Conservation (phyloP, 2,888 invertebrate genomes). For the Achlya flavicornis region DNA sequence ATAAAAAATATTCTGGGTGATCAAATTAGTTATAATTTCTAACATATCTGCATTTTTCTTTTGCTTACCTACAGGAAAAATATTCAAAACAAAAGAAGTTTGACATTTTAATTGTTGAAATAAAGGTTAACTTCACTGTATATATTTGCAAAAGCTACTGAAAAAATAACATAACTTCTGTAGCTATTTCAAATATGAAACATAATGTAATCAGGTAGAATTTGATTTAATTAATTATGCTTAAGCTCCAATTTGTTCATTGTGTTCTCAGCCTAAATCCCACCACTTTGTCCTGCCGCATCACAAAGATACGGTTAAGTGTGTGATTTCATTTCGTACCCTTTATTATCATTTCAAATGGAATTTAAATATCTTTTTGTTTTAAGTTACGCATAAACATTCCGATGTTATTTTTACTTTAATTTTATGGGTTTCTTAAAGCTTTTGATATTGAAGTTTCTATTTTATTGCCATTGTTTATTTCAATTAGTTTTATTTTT, state of each 20-base stretch:
- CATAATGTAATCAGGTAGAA: too few relatives aligned
- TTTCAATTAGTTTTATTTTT: background rate
- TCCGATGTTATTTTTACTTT: slow-evolving; percentile 30
- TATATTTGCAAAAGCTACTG: too few relatives aligned
- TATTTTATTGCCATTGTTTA: background rate
- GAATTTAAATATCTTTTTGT: slow-evolving; percentile 33
- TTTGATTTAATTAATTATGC: background rate
- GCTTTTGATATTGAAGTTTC: background rate
- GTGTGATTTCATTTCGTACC: slow-evolving; percentile 62
- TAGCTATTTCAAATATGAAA: too few relatives aligned
- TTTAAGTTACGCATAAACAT: slow-evolving; percentile 27
- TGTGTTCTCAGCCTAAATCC: slow-evolving; percentile 37
- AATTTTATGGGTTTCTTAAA: slow-evolving; percentile 8
- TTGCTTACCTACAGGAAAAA: too few relatives aligned
- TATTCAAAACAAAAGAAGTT: too few relatives aligned
- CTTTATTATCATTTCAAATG: slow-evolving; percentile 58
- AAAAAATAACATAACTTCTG: too few relatives aligned
- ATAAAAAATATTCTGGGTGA: too few relatives aligned
- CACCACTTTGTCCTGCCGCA: slow-evolving; percentile 48
- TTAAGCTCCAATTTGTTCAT: background rate
- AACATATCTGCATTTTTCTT: too few relatives aligned
- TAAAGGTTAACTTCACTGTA: too few relatives aligned
- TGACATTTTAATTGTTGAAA: too few relatives aligned
- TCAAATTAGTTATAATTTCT: too few relatives aligned
- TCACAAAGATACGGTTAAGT: slow-evolving; percentile 56